Evolutionary conservation across 2,113 vertebrate genomes (phyloP), one percentile per base, ranked within the genome.

Genomic region (Lepus europaeus): DNA sequence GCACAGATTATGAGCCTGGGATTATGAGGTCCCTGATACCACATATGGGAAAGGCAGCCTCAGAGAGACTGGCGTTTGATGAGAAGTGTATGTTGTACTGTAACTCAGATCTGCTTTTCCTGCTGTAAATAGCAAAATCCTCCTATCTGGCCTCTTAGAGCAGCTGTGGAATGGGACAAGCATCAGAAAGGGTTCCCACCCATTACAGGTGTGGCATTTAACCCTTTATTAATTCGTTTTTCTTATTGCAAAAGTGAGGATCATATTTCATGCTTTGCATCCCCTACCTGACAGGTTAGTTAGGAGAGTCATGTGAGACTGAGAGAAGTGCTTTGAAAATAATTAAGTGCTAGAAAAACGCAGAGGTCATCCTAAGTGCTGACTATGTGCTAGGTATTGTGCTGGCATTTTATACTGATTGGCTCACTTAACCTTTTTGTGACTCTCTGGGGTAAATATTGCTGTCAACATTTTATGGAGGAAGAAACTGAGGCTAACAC

Each of bases 281-380:
- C 29, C 90, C 87, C 39, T 92, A 85, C 39, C 77, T 83, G 69
- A 72, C 66, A 76, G 49, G 73, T 81, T 85, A 33, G 53, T 94
- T 93, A 90, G 72, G 5, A 96, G 78, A 79, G 29, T 66, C 69
- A 5, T 79, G n/a, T 94, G 64, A 96, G 82, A 69, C 33, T 70
- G n/a, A 36, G 63, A 95, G 88, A 96, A 91, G 70, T 79, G 76
- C 53, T 88, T 89, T 31, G 74, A 86, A 92, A 96, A 95, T 91
- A 97, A 96, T 92, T 92, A 92, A 79, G 31, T 80, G 39, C 51
- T 88, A 80, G 94, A 91, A 95, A 96, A 96, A 74, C 31, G n/a
- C 82, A 93, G 36, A 92, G 49, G 73, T 95, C 95, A 87, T 92
- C 90, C 90, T 90, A 95, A 92, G 53, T 83, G 83, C 36, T 94